Base-by-base conservation (phyloP, 2,888 invertebrate genomes). In the Deladenus siricidicola region DNA sequence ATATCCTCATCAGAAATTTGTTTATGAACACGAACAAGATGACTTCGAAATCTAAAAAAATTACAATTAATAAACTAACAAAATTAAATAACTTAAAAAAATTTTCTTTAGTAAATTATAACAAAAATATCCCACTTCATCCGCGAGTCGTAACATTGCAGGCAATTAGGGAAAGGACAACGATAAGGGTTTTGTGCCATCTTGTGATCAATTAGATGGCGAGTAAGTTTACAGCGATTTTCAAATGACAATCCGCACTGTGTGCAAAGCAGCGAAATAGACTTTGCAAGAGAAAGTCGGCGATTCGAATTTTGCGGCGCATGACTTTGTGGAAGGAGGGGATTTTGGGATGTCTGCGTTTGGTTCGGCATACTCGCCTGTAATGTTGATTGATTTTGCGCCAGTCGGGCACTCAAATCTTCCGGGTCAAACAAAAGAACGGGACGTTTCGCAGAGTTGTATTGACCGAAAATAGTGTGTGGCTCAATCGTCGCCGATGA, bases 131-230 rank as follows among this genome's bases (percentile, higher is more conserved):
- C 4, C 29, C 47, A 59, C 59, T 59, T 59, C 34, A 34, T 47
- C 53, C 55, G 45, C 24, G 28, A 42, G 17, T 59, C 59, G 42
- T 59, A 59, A 0, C 54, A 59, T 24, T 59, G 53, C 17, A 59
- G 59, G 26, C 59, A 59, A 48, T 54, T 54, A 29, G 42, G 57
- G 24, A 30, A 47, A n/a, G 59, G 59, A 26, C 59, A 59, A 4
- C 59, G 53, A 23, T 59, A 59, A 19, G 59, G 59, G 24, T 54
- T 58, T n/a, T 42, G 44, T n/a, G 53, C 59, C 28, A 59, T 39
- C 48, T 59, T 59, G 48, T 59, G 59, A 24, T 59, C 59, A 34
- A 59, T 54, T n/a, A 59, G 26, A 30, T 59, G 59, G n/a, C 55
- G 28, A 8, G 59, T 59, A 19, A 59, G 29, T 47, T 59, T 59